Conservation (phyloP, 2,888 invertebrate genomes). For the Pterobdella sp. region DNA sequence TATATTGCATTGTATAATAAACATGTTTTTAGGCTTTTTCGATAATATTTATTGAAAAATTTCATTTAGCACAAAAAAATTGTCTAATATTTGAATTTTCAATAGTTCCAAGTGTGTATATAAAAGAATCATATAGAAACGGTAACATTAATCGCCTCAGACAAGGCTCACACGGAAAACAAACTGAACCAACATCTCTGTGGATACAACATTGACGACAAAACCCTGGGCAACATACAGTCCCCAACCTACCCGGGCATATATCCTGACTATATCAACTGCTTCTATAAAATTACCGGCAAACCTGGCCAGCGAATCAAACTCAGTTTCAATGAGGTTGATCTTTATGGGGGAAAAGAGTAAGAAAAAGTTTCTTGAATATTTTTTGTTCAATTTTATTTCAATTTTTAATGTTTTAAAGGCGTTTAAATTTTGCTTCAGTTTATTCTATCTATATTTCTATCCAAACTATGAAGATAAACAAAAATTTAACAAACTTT, state of each 20-base stretch:
- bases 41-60: too few species aligned
- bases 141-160: not conserved
- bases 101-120: too few species aligned
- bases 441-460: not conserved
- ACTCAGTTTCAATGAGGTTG: slow-evolving; percentile 38
- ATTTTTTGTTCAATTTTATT: not conserved
- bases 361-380: too few species aligned
- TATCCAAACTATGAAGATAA: too few species aligned
- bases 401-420: not conserved
- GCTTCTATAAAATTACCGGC: slow-evolving; percentile 75
- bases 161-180: slow-evolving; percentile 11
- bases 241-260: slow-evolving; percentile 98
- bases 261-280: slow-evolving; percentile 90
- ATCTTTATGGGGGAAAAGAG: slow-evolving; percentile 39
- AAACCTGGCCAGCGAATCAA: slow-evolving; percentile 57
- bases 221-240: slow-evolving; percentile 65
- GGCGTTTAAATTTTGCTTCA: too few species aligned
- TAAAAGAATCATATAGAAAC: too few species aligned
- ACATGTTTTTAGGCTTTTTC: too few species aligned
- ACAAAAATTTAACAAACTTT: too few species aligned
- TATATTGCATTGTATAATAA: too few species aligned
- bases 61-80: too few species aligned
- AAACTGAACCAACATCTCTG: slow-evolving; percentile 32
- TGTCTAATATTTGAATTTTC: too few species aligned
- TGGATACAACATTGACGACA: slow-evolving; percentile 34